Evolutionary conservation across 2,113 vertebrate genomes (phyloP), one percentile per base, ranked within the genome.

Genomic region (Cololabis saira): DNA sequence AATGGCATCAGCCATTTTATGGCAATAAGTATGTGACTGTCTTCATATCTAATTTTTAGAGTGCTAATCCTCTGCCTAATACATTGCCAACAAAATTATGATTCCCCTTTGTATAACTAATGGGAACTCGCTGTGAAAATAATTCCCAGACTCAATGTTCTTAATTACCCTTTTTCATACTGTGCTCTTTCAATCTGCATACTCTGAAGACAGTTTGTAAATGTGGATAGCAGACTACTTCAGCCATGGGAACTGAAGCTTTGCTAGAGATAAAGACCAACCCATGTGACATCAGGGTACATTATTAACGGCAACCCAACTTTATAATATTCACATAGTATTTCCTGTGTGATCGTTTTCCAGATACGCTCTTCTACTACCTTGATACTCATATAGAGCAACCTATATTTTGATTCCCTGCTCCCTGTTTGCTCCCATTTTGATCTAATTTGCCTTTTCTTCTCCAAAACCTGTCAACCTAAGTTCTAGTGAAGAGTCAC

Each of bases 401-500:
- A 49, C 62, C 21, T 62, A 52, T 48, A 22, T 43, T 72, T 61
- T 67, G 37, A 78, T 67, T 69, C 60, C 74, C 63, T 67, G 54
- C 56, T 24, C 67, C 40, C 19, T 61, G 50, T 52, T 73, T 51
- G 61, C 40, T 27, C 24, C 63, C 22, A 41, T 52, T 76, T 63
- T 69, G 57, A 58, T 48, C 42, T 48, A 50, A 44, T 72, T 73
- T 64, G 74, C 47, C 51, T 76, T 42, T 61, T 50, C 44, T 43
- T 72, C 58, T 78, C 56, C 61, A 52, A 75, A 54, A 17, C 47
- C 44, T 18, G 3, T 67, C 79, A 74, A 72, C 77, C 67, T 74
- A 5, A 72, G 73, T 61, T 61, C 61, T 71, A 22, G 42, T 74
- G 65, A 66, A 50, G 49, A 91, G 90, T 93, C 92, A 91, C 92